These are phyloP conservation scores for Sinonovacula constricta DNA, from an alignment of 1,140 invertebrate genomes.

Conservation along the genomic window DNA sequence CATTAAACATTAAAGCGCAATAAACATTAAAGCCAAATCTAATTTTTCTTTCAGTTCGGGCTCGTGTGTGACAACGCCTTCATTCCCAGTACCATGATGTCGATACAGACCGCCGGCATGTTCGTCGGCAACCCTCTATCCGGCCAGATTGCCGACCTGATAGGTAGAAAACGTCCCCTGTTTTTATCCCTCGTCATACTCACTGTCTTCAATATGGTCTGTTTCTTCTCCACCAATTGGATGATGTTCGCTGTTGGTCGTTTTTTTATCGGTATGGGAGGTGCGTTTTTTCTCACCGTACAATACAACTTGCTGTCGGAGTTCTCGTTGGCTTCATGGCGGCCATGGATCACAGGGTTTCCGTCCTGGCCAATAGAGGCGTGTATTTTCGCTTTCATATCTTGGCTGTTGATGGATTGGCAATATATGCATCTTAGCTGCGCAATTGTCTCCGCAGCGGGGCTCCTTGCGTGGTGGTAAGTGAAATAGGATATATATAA, in stretches of 20 bases:
- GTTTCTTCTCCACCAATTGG: conserved; percentile 45
- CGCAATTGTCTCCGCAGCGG: background rate
- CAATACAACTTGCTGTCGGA: conserved; percentile 16
- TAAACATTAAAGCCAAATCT: no score
- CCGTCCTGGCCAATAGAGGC: conserved; percentile 37
- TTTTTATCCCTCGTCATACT: conserved; percentile 19
- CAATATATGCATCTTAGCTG: conserved; percentile 23
- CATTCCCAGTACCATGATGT: conserved; percentile 41
- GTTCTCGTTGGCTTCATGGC: conserved; percentile 32
- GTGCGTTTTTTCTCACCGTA: conserved; percentile 18
- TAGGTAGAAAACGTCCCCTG: conserved; percentile 49
- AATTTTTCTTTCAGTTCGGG: conserved; percentile 44
- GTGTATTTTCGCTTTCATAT: conserved; percentile 11
- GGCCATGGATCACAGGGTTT: conserved; percentile 20
- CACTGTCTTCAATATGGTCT: conserved; percentile 10
- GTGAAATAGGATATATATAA: background rate
- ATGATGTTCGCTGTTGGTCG: conserved; percentile 45
- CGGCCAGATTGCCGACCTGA: conserved; percentile 43
- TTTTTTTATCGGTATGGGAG: conserved; percentile 50
- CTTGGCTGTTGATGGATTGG: conserved; percentile 27
- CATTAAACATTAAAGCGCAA: no score
- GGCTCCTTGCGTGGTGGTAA: conserved; percentile 30
- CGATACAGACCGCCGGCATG: conserved; percentile 54
- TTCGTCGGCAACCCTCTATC: conserved; percentile 42
- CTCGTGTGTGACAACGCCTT: conserved; percentile 53